Base-by-base conservation (phyloP, 2,113 vertebrate genomes). In the Ariopsis seemanni region DNA sequence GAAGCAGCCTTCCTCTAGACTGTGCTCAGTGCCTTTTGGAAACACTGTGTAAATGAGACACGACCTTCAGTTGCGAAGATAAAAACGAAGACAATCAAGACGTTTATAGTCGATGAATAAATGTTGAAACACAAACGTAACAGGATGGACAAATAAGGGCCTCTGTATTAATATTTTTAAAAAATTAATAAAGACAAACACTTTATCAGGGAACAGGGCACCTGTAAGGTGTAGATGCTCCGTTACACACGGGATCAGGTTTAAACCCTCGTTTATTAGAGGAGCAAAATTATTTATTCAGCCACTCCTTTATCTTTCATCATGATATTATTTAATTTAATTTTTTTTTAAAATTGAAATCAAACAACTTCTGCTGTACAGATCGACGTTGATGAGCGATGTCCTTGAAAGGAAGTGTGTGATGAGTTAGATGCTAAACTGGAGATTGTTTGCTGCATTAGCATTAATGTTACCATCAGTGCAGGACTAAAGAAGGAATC, bases 41-140 rank as follows among this genome's bases (percentile, higher is more conserved):
- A 53, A 71, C 53, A 65, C 83, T 71, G 83, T 52, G 65, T 58
- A 14, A 84, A 42, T 25, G 30, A 62, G 53, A 75, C 30, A 60
- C 34, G 10, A 62, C 25, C 20, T 74, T 50, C 20, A 75, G 69
- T 69, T 72, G 22, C 14, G 57, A 85, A 7, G 5, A 62, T 11
- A n/a, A 48, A 53, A 60, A 42, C 8, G 1, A 11, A n/a, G 71
- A 84, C 67, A 84, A 84, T 74, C n/a, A 0, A 9, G 53, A 58
- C 1, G 14, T 14, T 48, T 75, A 42, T 15, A 34, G 4, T 18
- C 3, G 17, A 55, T 27, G 25, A 27, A 14, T 2, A 48, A 14
- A 48, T 62, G 3, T n/a, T 50, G 25, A 34, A 8, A 50, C 57
- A 74, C 7, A 5, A 48, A 48, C 0, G 12, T 42, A 57, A 60